Conservation (phyloP, 2,797 vertebrate genomes). For the Eulemur coronatus region DNA sequence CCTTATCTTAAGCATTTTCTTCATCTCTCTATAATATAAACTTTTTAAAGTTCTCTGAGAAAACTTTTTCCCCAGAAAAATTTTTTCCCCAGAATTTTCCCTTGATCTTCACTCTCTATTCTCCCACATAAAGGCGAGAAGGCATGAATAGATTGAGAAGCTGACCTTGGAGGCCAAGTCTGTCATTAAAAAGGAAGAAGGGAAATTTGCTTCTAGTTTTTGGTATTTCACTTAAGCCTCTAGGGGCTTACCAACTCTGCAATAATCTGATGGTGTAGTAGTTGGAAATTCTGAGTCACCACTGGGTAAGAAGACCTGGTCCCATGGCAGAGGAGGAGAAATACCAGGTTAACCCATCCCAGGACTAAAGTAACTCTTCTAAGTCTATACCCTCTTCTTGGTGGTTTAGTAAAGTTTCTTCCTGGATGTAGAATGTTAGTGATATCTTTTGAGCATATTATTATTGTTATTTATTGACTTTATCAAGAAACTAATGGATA, state of each 20-base stretch:
- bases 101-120: neutral
- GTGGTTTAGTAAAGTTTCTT: neutral
- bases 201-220: neutral
- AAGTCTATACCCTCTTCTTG: neutral
- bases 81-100: neutral
- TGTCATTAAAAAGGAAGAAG: neutral
- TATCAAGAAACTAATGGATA: neutral
- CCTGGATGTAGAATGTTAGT: neutral
- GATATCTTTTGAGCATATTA: neutral
- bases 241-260: neutral
- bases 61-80: no score
- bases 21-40: neutral
- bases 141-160: neutral
- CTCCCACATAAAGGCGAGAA: neutral
- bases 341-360: neutral
- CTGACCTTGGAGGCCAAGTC: neutral
- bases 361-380: neutral
- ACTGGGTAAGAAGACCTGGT: neutral
- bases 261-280: neutral
- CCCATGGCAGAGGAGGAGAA: neutral
- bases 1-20: neutral
- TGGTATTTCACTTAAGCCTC: neutral
- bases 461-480: neutral
- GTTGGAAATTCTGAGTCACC: conserved; percentile 11
- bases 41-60: neutral